These are phyloP conservation scores for Felis catus DNA, from an alignment of 2,113 vertebrate species.

Conservation along the genomic window F.catus_Fca126_mat1.0 CM031425.1:34514001-34514500, in stretches of 20 bases:
- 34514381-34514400: neutral
- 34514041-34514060: neutral
- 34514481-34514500: neutral
- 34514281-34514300: too few relatives aligned
- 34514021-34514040: neutral
- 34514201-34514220: neutral
- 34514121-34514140: neutral
- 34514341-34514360: neutral
- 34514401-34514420: neutral
- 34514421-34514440: neutral
- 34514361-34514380: neutral
- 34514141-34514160: neutral
- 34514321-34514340: too few relatives aligned
- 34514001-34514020: neutral
- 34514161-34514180: neutral
- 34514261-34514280: neutral
- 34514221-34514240: neutral
- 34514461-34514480: neutral
- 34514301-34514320: too few relatives aligned
- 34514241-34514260: accelerated
- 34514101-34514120: neutral
- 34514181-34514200: neutral
- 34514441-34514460: neutral
- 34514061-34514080: neutral
- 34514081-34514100: neutral